Base-by-base conservation (phyloP, 2,888 invertebrate genomes). In the Seira sanloemensis region DNA sequence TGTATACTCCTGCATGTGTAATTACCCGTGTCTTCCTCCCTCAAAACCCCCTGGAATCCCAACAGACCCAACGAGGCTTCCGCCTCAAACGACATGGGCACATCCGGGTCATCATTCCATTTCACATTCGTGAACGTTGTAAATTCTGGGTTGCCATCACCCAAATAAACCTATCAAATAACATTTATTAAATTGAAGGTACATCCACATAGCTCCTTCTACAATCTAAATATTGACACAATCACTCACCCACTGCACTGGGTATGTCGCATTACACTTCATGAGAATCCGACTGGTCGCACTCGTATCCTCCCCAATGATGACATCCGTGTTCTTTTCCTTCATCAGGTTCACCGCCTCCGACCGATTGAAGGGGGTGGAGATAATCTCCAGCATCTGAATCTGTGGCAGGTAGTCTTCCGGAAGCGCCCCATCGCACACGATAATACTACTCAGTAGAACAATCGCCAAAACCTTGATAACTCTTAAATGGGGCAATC, bases 11-110 rank as follows among this genome's bases (percentile, higher is more conserved):
- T 68, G 27, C 87, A 87, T 1, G 86, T 84, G 18, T 87, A 87
- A 26, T 87, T 86, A 21, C 87, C 87, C 12, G 86, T 86, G 46
- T 87, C 87, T 26, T 86, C 86, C 21, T 78, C 82, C n/a, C 86
- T 19, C 0, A 86, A 24, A 18, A 75, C 76, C 7, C 86, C 86
- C 71, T 86, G 86, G 58, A 86, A 86, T 5, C 86, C 86, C 25
- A 86, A 25, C 2, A 86, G 62, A 16, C 86, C 86, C 19, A 86
- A 25, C 0, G 86, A 86, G 7, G 81, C 86, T 50, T 86, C 86
- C 5, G 86, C 86, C 62, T 86, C 86, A 73, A 86, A 86, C 7
- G 83, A 83, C n/a, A 86, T 18, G 18, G 82, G 86, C n/a, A 71
- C 27, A 16, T 76, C 69, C 0, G 81, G 21, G 27, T 78, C 67